phyloP scores from a whole-genome alignment of 2,888 invertebrate genomes.

The Hartigia nigra region DNA sequence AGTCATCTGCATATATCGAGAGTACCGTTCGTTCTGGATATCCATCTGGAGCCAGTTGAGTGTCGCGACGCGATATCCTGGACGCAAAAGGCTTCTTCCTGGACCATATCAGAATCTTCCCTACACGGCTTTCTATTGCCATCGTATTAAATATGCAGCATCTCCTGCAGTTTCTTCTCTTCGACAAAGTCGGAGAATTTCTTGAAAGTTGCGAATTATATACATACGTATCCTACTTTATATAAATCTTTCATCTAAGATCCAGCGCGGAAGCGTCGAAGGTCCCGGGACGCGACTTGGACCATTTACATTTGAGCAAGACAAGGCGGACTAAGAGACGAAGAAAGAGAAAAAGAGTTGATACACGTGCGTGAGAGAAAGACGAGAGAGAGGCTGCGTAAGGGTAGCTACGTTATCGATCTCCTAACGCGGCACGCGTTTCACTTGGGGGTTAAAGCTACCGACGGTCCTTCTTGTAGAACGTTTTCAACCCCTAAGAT shows the following conservation, averaged over 20 bases:
- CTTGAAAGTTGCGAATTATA: background rate
- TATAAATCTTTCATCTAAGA: background rate
- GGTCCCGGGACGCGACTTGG: constrained; percentile 22
- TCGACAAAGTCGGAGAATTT: background rate
- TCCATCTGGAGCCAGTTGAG: background rate
- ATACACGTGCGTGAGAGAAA: constrained; percentile 2
- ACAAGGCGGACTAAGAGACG: constrained; percentile 1
- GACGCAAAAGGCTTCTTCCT: background rate
- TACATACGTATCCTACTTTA: background rate
- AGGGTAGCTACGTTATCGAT: constrained; percentile 31
- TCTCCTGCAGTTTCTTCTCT: background rate
- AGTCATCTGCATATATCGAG: constrained; percentile 56
- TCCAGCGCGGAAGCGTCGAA: background rate
- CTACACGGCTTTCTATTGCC: background rate
- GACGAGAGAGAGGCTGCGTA: constrained; percentile 26
- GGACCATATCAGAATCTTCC: background rate
- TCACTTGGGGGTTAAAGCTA: constrained; percentile 21
- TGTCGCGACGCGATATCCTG: background rate
- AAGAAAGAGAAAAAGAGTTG: constrained; percentile 12
- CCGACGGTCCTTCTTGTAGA: constrained; percentile 6
- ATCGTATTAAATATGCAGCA: background rate
- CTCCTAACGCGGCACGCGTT: constrained; percentile 30
- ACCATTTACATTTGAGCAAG: background rate
- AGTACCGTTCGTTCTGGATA: constrained; percentile 38
- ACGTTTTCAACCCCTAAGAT: background rate